Evolutionary conservation across 2,888 invertebrate species (phyloP), one percentile per base, ranked within the genome.

Genomic region (Ennomos erosarius): DNA sequence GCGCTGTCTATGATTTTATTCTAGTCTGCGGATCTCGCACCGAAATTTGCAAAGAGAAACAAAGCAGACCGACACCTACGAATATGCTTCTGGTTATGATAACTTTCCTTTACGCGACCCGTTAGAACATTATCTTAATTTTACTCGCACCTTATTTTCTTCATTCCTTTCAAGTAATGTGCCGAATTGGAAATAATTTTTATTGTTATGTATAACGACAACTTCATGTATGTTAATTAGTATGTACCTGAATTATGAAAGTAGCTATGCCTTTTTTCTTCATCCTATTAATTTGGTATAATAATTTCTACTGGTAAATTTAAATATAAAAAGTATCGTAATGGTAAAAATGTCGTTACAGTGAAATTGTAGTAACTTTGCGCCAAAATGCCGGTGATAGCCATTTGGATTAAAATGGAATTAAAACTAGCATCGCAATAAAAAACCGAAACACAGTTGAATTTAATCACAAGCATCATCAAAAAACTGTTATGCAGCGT

Each of bases 41-140:
- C 80, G 81, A 84, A 87, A 83, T 85, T 88, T 74, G 68, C 68
- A 42, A 61, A 56, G 44, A 43, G 82, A 86, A 85, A 87, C 84
- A 85, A 87, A 85, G 74, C 84, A 86, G 82, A 75, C 78, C 73
- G 75, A 71, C 72, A 73, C 74, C 76, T 81, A 80, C 81, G 74
- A 79, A 83, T 82, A 75, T 79, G 75, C 76, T 77, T 74, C 72
- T 74, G 73, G 77, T 76, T 78, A 76, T 76, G 77, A 78, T 79
- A 78, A 79, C 75, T 78, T 79, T 76, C 70, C 75, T 76, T 76
- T 75, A 75, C 73, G 70, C 49, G 55, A 59, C 47, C 56, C 58
- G 80, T 83, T 80, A 76, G 70, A 74, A 75, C 70, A 79, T 79
- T 76, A 77, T 71, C 69, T 74, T 74, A 73, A 72, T 76, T 75